Evolutionary conservation across 2,113 vertebrate species (phyloP).

Genomic region (Phocoena phocoena): DNA sequence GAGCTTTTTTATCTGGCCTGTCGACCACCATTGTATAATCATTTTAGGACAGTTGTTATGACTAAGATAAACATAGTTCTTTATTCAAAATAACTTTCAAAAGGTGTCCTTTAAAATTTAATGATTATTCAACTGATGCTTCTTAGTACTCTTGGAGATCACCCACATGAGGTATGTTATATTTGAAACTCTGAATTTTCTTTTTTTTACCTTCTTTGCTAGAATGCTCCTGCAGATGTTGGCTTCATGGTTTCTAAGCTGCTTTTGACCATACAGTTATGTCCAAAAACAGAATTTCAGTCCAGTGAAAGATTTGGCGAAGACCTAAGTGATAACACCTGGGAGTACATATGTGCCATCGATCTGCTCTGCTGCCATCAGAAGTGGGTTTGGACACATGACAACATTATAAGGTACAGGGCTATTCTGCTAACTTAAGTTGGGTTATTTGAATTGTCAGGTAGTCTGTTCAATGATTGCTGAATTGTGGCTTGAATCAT

Average conservation of each 20-base stretch:
- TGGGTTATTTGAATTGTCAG: background rate
- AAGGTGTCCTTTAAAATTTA: background rate
- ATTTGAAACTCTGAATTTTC: background rate
- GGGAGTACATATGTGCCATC: slow-evolving; percentile 91
- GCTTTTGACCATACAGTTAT: slow-evolving; percentile 87
- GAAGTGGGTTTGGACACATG: slow-evolving; percentile 94
- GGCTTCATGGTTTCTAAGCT: slow-evolving; percentile 87
- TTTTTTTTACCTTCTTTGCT: slow-evolving; percentile 59
- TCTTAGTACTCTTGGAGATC: background rate
- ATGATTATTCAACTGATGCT: background rate
- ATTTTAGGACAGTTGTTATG: background rate
- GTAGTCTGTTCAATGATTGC: background rate
- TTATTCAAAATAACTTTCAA: background rate
- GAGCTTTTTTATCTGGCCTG: background rate
- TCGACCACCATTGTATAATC: accelerated
- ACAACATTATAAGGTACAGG: slow-evolving; percentile 90
- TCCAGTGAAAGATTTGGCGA: slow-evolving; percentile 87
- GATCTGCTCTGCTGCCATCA: slow-evolving; percentile 92
- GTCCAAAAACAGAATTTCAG: slow-evolving; percentile 86
- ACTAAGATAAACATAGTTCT: background rate
- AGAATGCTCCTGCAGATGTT: slow-evolving; percentile 90
- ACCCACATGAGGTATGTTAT: background rate
- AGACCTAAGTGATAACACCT: slow-evolving; percentile 88
- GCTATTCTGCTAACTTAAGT: background rate
- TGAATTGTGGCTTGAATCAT: background rate